A percentile compares a stretch with the other conserved stretches of the same genome.
Conservation (phyloP, 2,888 invertebrate species). For the Macrophya alboannulata region DNA sequence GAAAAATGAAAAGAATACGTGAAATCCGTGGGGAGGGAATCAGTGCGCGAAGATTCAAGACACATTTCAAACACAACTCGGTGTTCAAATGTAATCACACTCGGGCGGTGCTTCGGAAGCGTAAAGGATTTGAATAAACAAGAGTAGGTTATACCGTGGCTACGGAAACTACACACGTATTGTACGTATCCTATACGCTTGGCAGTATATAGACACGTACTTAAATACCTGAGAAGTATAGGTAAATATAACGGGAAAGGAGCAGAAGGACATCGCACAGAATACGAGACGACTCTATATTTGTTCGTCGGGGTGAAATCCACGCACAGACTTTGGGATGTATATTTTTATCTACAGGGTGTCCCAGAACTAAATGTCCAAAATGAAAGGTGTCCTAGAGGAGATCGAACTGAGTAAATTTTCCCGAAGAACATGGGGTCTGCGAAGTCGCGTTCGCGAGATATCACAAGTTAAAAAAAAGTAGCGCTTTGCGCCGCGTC, state of each 20-base stretch:
- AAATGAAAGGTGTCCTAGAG: too few relatives aligned
- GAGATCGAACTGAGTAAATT: too few relatives aligned
- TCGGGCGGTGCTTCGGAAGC: constrained; percentile 2
- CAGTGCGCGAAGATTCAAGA: neutral
- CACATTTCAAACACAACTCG: constrained; percentile 42
- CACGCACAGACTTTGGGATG: neutral
- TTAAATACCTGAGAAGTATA: neutral
- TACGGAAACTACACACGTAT: neutral
- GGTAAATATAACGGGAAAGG: neutral
- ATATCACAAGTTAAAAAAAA: too few relatives aligned
- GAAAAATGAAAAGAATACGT: neutral
- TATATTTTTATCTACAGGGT: too few relatives aligned
- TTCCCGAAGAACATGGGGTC: too few relatives aligned
- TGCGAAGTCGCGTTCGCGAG: too few relatives aligned
- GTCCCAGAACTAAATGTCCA: too few relatives aligned
- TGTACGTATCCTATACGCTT: neutral
- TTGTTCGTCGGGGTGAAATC: neutral
- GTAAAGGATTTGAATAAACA: constrained; percentile 51
- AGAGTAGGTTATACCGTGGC: constrained; percentile 15
- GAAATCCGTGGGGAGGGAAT: neutral
- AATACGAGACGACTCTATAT: constrained; percentile 22
- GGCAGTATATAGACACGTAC: neutral
- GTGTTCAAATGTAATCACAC: constrained; percentile 46
- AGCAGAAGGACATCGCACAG: constrained; percentile 1
- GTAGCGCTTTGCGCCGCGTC: too few relatives aligned